Evolutionary conservation across 2,888 invertebrate genomes (phyloP), one percentile per base, ranked within the genome.

Genomic region (Ophraella communa): DNA sequence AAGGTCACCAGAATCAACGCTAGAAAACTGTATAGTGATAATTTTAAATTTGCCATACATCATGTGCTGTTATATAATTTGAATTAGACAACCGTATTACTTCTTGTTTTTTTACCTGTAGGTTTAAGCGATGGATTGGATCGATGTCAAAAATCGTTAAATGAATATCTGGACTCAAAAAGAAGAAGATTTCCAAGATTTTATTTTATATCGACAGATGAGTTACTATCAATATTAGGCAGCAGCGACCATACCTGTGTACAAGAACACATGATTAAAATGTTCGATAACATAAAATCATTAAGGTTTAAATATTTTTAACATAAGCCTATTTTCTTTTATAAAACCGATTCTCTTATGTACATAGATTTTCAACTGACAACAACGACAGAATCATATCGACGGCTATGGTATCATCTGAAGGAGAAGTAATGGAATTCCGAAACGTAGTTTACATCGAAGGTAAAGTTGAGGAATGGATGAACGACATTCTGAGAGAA

Each of bases 201-300:
- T 83, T 96, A 93, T 83, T 96, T 96, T 81, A 93, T 96, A 77
- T 96, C 96, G 2, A 96, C 96, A 24, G 95, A 96, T 76, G 96
- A 96, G 80, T 81, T 96, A 70, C 85, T 97, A 5, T 92, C 93
- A 1, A 94, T 96, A 73, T 86, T 96, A 55, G 96, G 96, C 11
- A 94, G 92, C 78, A 93, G 91, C 71, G 91, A 93, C 68, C 91
- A 93, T 8, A 86, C 85, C 57, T 91, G 92, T 74, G 94, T 96
- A 7, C 96, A 96, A 80, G 94, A 95, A 75, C 95, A 96, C 78
- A 93, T 96, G 87, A 92, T 95, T 59, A 96, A 96, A 87, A 96
- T 96, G 94, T 96, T 94, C 80, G 95, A 96, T 81, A 96, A 96
- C 77, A 90, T 96, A 27, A 89, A 91, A 72, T 87, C 90, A 17